Conservation (phyloP, 2,888 invertebrate species). For the Myopa testacea region DNA sequence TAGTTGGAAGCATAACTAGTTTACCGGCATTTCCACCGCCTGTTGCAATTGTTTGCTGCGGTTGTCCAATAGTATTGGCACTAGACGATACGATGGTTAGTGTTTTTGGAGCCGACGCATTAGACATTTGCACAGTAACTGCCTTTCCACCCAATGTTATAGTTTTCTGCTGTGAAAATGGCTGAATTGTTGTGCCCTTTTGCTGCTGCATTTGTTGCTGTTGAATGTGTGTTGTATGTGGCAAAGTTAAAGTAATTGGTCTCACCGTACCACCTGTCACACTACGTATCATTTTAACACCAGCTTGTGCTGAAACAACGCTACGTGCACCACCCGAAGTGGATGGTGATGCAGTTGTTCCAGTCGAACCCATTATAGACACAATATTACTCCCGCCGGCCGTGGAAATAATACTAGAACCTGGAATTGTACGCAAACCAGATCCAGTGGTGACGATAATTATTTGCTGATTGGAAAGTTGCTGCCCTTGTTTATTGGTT, state of each 20-base stretch:
- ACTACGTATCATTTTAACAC: conserved; percentile 70
- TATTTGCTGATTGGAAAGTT: conserved; percentile 72
- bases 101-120: conserved; percentile 72
- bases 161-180: conserved; percentile 70
- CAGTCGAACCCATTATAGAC: conserved; percentile 62
- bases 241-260: conserved; percentile 79
- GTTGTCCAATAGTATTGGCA: conserved; percentile 49
- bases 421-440: conserved; percentile 74
- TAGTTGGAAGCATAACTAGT: conserved; percentile 69
- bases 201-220: conserved; percentile 55
- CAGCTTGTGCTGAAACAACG: conserved; percentile 67
- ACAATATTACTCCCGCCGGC: conserved; percentile 67
- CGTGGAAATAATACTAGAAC: conserved; percentile 73
- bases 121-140: conserved; percentile 77
- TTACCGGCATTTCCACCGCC: conserved; percentile 62
- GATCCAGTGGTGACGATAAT: conserved; percentile 82
- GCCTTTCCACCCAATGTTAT: conserved; percentile 79
- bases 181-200: conserved; percentile 56
- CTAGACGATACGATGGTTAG: conserved; percentile 71
- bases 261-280: conserved; percentile 70
- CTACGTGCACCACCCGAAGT: conserved; percentile 50
- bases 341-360: conserved; percentile 67
- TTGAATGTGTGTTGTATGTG: conserved; percentile 47
- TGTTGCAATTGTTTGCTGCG: conserved; percentile 50
- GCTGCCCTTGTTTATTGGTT: conserved; percentile 68